phyloP scores from a whole-genome alignment of 2,888 invertebrate species.

The Bellardia bayeri region DNA sequence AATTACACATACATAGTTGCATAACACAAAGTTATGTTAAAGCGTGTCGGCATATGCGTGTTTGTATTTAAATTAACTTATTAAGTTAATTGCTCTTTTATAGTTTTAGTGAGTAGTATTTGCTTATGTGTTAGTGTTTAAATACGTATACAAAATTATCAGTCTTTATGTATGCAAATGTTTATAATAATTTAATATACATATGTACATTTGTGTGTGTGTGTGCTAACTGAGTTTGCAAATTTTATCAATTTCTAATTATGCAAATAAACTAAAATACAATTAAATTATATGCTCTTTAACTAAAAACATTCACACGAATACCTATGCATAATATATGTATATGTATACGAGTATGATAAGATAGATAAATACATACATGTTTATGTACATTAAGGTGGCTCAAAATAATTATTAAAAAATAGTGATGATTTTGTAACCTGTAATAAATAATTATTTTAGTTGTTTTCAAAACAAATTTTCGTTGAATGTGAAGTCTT shows the following conservation, averaged over 20 bases:
- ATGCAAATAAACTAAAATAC: slow-evolving; percentile 78
- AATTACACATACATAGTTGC: not conserved
- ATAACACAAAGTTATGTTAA: not conserved
- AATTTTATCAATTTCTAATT: slow-evolving; percentile 78
- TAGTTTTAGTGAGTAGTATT: slow-evolving; percentile 31
- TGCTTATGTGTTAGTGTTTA: slow-evolving; percentile 12
- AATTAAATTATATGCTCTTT: slow-evolving; percentile 77
- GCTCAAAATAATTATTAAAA: not conserved
- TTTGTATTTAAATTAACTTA: slow-evolving; percentile 22
- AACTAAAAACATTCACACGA: slow-evolving; percentile 24
- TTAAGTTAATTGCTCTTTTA: slow-evolving; percentile 40
- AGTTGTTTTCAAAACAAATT: too few species aligned
- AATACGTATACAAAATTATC: slow-evolving; percentile 19
- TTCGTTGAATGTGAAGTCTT: too few species aligned
- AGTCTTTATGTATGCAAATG: slow-evolving; percentile 20
- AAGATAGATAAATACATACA: not conserved
- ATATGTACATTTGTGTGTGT: not conserved
- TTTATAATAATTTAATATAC: slow-evolving; percentile 4
- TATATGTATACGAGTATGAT: too few species aligned
- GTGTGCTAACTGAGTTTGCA: slow-evolving; percentile 23
- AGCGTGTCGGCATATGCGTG: not conserved
- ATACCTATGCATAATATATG: not conserved
- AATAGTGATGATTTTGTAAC: too few species aligned
- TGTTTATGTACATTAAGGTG: not conserved
- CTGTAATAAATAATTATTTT: too few species aligned